Conservation (phyloP, 2,113 vertebrate genomes). For the Myodes glareolus region DNA sequence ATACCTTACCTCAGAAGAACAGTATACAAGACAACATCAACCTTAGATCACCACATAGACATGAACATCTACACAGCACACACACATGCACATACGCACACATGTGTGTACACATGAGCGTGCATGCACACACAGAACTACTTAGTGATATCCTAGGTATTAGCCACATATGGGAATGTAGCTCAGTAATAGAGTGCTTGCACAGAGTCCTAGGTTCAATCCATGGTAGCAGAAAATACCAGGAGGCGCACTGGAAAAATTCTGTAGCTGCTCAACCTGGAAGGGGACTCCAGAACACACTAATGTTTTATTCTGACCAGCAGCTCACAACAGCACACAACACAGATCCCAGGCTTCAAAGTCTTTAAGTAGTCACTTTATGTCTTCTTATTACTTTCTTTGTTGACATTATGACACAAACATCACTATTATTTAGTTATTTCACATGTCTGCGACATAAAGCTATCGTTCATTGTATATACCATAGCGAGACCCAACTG, state of each 20-base stretch:
- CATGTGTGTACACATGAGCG: neutral
- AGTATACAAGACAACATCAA: neutral
- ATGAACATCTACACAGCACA: neutral
- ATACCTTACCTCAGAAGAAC: neutral
- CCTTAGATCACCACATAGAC: neutral
- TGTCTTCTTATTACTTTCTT: neutral
- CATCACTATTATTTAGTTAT: neutral
- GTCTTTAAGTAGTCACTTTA: neutral
- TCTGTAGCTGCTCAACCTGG: neutral
- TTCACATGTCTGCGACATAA: constrained; percentile 1
- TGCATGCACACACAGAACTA: neutral
- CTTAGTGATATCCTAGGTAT: neutral
- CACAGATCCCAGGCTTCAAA: neutral
- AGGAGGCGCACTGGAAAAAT: neutral
- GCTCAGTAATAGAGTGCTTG: neutral
- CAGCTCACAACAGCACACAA: neutral
- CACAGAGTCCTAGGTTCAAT: neutral
- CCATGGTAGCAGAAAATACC: neutral
- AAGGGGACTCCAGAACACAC: neutral
- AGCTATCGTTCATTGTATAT: neutral
- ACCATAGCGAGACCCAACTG: neutral
- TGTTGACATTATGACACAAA: neutral
- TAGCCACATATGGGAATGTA: neutral
- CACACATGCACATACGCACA: too few relatives aligned
- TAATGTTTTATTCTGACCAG: neutral